Conservation (phyloP, 1,140 invertebrate genomes). For the Sarcophaga bullata region DNA sequence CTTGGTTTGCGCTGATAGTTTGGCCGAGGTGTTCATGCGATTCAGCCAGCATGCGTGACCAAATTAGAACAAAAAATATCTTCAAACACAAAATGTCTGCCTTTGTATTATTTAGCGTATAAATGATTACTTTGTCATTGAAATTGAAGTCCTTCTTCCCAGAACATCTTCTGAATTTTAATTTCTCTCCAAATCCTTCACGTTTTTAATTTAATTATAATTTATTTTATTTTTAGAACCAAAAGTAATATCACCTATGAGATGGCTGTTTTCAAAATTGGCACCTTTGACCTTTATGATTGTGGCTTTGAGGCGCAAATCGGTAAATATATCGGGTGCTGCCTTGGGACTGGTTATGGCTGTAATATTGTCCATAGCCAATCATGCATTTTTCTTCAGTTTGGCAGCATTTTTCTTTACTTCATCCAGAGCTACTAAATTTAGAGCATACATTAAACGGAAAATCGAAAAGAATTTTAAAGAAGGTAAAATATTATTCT, state of each 20-base stretch:
- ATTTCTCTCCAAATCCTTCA: no score
- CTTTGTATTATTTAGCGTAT: no score
- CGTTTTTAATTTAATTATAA: slow-evolving; percentile 22
- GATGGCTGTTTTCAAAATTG: slow-evolving; percentile 78
- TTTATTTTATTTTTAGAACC: slow-evolving; percentile 68
- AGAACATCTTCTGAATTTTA: no score
- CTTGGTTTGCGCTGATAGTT: no score
- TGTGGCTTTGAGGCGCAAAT: slow-evolving; percentile 76
- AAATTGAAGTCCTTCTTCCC: no score
- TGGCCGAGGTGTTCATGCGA: no score
- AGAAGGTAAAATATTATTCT: slow-evolving; percentile 71
- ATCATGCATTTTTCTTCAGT: slow-evolving; percentile 78
- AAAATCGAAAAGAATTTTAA: slow-evolving; percentile 84
- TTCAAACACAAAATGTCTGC: no score
- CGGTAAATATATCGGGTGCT: slow-evolving; percentile 77
- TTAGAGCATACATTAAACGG: slow-evolving; percentile 74
- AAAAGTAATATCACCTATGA: slow-evolving; percentile 74
- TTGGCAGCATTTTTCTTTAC: slow-evolving; percentile 83
- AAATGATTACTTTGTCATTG: no score
- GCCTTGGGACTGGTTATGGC: slow-evolving; percentile 79
- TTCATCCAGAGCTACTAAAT: slow-evolving; percentile 86
- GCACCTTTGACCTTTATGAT: slow-evolving; percentile 75
- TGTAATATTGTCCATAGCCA: slow-evolving; percentile 83
- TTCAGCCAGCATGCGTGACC: no score
- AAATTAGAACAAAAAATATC: no score